Conservation (phyloP, 2,888 invertebrate species). For the Netelia melanura region DNA sequence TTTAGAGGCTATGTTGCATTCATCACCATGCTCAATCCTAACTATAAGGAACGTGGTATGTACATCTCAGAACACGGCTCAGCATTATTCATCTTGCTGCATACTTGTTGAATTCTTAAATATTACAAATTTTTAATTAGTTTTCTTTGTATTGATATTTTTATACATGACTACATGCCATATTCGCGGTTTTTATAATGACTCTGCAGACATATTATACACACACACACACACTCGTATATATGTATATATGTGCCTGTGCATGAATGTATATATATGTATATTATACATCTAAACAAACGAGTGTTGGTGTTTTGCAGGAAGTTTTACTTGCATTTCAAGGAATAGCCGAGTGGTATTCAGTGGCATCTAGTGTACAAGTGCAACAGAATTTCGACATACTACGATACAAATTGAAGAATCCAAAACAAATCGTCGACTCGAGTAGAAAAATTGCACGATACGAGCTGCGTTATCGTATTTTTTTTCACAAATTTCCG, state of each 20-base stretch:
- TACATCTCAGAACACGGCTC: not conserved
- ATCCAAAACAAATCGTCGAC: slow-evolving; percentile 7
- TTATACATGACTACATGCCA: not conserved
- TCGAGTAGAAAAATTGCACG: not conserved
- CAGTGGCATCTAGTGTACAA: not conserved
- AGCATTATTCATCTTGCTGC: not conserved
- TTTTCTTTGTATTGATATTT: not conserved
- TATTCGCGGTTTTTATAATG: not conserved
- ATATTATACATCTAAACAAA: slow-evolving; percentile 23
- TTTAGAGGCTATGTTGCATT: not conserved
- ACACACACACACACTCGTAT: not conserved
- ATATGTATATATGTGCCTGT: not conserved
- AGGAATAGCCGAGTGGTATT: slow-evolving; percentile 9
- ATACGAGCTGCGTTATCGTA: not conserved
- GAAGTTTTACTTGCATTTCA: not conserved
- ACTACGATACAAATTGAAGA: not conserved
- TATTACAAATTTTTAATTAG: not conserved
- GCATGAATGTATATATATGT: not conserved
- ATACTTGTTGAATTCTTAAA: too few species aligned
- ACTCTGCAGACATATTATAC: not conserved
- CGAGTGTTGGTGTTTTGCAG: not conserved
- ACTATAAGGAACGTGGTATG: not conserved
- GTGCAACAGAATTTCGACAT: not conserved
- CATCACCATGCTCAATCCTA: not conserved
- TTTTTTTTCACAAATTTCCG: not conserved